Conservation (phyloP, 2,113 vertebrate species). For the Macaca mulatta region DNA sequence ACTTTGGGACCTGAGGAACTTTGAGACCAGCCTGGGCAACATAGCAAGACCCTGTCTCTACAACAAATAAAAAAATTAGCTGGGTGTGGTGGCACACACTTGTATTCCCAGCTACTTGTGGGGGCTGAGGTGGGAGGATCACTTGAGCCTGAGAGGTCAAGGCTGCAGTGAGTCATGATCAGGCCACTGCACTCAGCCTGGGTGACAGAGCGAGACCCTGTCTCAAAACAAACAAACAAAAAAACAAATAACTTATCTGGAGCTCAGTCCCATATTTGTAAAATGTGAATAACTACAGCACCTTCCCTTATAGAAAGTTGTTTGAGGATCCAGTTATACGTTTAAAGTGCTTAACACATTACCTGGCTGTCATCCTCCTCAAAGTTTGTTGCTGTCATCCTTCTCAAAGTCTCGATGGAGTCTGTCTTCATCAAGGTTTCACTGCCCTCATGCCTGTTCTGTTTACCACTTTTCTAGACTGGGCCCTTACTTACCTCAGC, state of each 20-base stretch:
- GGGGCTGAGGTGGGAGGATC: too few relatives aligned
- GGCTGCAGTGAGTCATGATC: too few relatives aligned
- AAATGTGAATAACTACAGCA: neutral
- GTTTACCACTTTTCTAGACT: neutral
- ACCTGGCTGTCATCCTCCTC: rapidly evolving
- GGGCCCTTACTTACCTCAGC: rapidly evolving
- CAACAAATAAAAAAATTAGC: too few relatives aligned
- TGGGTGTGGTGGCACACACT: too few relatives aligned
- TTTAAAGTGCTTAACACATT: rapidly evolving
- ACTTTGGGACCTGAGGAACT: too few relatives aligned
- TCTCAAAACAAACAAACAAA: too few relatives aligned
- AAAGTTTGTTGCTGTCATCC: rapidly evolving
- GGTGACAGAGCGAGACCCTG: too few relatives aligned
- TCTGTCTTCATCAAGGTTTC: neutral
- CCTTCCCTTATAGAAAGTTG: rapidly evolving
- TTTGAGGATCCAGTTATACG: rapidly evolving
- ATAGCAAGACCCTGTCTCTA: too few relatives aligned
- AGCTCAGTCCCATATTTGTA: neutral
- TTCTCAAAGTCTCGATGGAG: neutral
- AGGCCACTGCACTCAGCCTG: too few relatives aligned
- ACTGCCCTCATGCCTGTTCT: neutral
- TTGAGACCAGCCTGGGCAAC: too few relatives aligned
- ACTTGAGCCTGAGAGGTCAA: too few relatives aligned
- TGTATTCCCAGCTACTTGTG: too few relatives aligned
- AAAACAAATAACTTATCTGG: neutral